Conservation (phyloP, 1,140 invertebrate species). For the Pectinophora gossypiella region DNA sequence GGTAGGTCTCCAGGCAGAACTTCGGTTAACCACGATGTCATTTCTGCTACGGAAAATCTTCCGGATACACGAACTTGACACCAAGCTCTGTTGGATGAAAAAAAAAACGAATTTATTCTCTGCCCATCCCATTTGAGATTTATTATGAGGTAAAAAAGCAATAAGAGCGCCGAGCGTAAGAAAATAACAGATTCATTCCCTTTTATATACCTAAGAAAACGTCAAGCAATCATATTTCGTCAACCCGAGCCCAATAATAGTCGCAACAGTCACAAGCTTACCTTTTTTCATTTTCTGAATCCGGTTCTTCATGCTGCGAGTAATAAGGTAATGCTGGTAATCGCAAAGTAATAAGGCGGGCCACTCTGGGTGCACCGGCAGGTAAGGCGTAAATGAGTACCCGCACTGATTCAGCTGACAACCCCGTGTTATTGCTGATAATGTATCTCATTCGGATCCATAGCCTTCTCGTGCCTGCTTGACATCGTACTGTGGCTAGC, state of each 20-base stretch:
- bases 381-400: slow-evolving; percentile 55
- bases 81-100: slow-evolving; percentile 37
- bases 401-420: slow-evolving; percentile 25
- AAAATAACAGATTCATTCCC: no score
- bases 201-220: no score
- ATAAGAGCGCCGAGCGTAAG: no score
- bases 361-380: slow-evolving; percentile 55
- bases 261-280: slow-evolving; percentile 9
- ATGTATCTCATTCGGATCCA: slow-evolving; percentile 46
- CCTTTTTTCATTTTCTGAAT: slow-evolving; percentile 29
- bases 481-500: slow-evolving; percentile 59
- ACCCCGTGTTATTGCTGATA: slow-evolving; percentile 1
- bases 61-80: slow-evolving; percentile 49
- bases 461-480: slow-evolving; percentile 55
- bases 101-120: no score
- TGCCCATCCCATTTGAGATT: no score
- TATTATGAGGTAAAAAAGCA: no score
- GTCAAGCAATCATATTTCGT: no score
- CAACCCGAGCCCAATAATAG: no score
- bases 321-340: slow-evolving; percentile 54
- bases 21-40: slow-evolving; percentile 58
- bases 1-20: slow-evolving; percentile 53
- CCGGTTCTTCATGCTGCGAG: slow-evolving; percentile 42
- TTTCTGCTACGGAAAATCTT: slow-evolving; percentile 62
- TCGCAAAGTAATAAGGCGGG: slow-evolving; percentile 42